Conservation (phyloP, 2,797 vertebrate genomes). For the Sardinella longiceps region DNA sequence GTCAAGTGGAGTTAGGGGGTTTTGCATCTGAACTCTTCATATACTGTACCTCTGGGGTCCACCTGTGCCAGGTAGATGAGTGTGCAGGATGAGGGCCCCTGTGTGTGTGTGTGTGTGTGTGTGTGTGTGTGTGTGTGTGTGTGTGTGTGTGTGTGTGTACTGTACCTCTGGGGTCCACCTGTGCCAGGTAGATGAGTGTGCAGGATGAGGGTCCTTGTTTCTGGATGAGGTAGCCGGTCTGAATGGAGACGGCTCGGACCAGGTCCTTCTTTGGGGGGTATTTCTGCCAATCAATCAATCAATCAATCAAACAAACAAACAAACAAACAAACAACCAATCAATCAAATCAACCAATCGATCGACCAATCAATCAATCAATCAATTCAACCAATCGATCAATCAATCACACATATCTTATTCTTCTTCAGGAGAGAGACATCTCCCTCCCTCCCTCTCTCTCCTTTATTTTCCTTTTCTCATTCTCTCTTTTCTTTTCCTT, state of each 20-base stretch:
- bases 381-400: background rate
- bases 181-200: conserved; percentile 90
- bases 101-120: background rate
- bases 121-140: too few species aligned
- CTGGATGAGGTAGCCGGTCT: conserved; percentile 93
- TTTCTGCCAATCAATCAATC: conserved; percentile 73
- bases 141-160: conserved; percentile 34
- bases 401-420: background rate
- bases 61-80: too few species aligned
- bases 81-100: too few species aligned
- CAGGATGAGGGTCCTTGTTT: conserved; percentile 82
- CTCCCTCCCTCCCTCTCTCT: background rate
- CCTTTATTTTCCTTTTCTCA: too few species aligned
- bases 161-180: conserved; percentile 94
- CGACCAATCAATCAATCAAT: background rate
- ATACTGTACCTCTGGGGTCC: too few species aligned
- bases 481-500: too few species aligned
- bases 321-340: too few species aligned
- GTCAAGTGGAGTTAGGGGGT: too few species aligned
- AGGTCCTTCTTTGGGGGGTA: conserved; percentile 91
- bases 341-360: too few species aligned
- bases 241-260: conserved; percentile 91
- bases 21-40: too few species aligned
- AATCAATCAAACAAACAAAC: background rate
- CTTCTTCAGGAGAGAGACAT: too few species aligned